Evolutionary conservation across 2,888 invertebrate species (phyloP), one percentile per base, ranked within the genome.

Genomic region (Tetheella fluctuosa): DNA sequence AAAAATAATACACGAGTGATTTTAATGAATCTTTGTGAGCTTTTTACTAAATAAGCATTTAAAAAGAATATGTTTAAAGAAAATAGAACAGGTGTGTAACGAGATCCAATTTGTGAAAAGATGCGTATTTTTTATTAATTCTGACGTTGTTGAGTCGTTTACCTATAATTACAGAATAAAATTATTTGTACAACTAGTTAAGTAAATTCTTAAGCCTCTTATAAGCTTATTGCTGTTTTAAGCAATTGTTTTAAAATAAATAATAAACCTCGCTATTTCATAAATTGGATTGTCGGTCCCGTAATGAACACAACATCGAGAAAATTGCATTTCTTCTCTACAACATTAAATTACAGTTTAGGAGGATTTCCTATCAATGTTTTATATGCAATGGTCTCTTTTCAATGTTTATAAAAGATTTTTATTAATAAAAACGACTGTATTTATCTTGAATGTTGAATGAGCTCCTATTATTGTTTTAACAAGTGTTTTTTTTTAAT

Each of bases 171-270:
- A 70, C 70, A 74, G 70, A 72, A 70, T 68, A 72, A 74, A 77
- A 79, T 70, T 72, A 80, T 78, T 80, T 81, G 65, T 81, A 81
- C 74, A 74, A 67, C 73, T 81, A 81, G 77, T 77, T 81, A 81
- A 83, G 80, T 82, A 77, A 48, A 20, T 20, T 48, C 74, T 71
- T 78, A 79, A 80, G 77, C 77, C 72, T 76, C 71, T 77, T 78
- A 74, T 64, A 68, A 83, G 84, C 84, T 85, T 86, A 80, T 87
- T 88, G 86, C 85, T 85, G 84, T 85, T 88, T 80, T 84, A 85
- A 85, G 84, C 83, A 83, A 85, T 80, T 84, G 76, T 81, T 85
- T 79, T 78, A 64, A 64, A 71, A 68, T 67, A 65, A 71, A 69
- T 58, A 62, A 68, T 71, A 72, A 48, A 48, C 20, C 20, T 48